Conservation (phyloP, 2,797 vertebrate species). For the Phaenicophaeus curvirostris region DNA sequence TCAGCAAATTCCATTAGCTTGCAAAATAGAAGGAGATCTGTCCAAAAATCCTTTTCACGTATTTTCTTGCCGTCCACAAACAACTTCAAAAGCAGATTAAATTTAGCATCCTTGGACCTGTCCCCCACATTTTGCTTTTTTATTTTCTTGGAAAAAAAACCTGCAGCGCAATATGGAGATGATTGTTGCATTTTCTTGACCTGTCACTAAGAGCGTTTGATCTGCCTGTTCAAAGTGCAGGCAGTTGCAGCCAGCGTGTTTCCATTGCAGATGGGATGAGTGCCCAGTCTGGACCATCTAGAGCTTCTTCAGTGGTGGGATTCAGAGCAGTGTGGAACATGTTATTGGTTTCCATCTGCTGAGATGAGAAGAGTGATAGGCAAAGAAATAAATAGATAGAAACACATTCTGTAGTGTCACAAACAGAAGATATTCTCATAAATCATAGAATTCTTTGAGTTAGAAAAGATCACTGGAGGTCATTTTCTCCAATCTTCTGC, state of each 20-base stretch:
- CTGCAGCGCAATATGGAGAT: constrained; percentile 19
- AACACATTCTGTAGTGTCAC: background rate
- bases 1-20: constrained; percentile 52
- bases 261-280: background rate
- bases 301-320: background rate
- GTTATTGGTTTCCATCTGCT: background rate
- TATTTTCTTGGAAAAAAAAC: constrained; percentile 26
- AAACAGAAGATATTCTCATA: background rate
- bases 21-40: background rate
- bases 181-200: constrained; percentile 39
- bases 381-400: background rate
- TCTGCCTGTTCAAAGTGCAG: constrained; percentile 10
- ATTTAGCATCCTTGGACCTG: constrained; percentile 36
- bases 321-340: background rate
- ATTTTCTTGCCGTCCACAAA: constrained; percentile 36
- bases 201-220: constrained; percentile 19
- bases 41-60: constrained; percentile 8
- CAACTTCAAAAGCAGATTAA: constrained; percentile 56
- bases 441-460: background rate
- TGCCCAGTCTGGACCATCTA: rapidly evolving
- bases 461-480: background rate
- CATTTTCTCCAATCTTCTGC: background rate
- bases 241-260: background rate
- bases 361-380: background rate
- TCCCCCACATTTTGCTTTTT: constrained; percentile 28